phyloP scores from a whole-genome alignment of 1,140 invertebrate genomes.

The Thalassaphorura encarpata region DNA sequence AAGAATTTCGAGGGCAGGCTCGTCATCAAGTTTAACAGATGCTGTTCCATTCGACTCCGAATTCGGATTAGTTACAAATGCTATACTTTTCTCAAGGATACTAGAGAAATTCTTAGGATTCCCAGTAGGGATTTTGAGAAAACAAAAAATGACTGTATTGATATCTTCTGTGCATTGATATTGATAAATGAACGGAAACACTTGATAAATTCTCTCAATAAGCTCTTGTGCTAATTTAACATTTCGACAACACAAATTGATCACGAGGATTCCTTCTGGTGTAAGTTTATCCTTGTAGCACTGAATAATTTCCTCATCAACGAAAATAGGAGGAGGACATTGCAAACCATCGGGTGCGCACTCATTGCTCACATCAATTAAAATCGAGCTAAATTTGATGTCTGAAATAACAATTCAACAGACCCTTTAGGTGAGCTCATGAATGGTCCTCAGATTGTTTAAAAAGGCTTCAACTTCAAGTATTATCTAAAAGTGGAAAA shows the following conservation, averaged over 20 bases:
- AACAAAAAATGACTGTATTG: conserved; percentile 28
- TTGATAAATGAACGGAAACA: conserved; percentile 24
- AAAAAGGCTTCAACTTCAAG: neutral
- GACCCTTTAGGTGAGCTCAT: neutral
- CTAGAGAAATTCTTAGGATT: neutral
- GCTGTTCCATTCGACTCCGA: too few relatives aligned
- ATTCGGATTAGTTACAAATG: too few relatives aligned
- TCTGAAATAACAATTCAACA: conserved; percentile 14
- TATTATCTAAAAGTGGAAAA: neutral
- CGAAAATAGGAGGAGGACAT: conserved; percentile 27
- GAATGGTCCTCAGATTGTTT: neutral
- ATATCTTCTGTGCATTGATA: conserved; percentile 21
- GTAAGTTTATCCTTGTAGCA: conserved; percentile 16
- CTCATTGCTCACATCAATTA: conserved; percentile 32
- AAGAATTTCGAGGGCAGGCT: too few relatives aligned
- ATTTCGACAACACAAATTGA: conserved; percentile 32
- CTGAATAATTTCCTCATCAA: conserved; percentile 14
- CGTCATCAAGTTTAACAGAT: too few relatives aligned
- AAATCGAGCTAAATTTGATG: conserved; percentile 22
- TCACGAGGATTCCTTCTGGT: conserved; percentile 20
- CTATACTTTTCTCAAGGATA: neutral
- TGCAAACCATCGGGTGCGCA: conserved; percentile 16
- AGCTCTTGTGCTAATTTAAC: conserved; percentile 12
- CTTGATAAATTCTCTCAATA: neutral
- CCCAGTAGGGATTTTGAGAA: conserved; percentile 2